These are phyloP conservation scores for Euthynnus affinis DNA, from an alignment of 2,797 vertebrate genomes.

Conservation along the genomic window DNA sequence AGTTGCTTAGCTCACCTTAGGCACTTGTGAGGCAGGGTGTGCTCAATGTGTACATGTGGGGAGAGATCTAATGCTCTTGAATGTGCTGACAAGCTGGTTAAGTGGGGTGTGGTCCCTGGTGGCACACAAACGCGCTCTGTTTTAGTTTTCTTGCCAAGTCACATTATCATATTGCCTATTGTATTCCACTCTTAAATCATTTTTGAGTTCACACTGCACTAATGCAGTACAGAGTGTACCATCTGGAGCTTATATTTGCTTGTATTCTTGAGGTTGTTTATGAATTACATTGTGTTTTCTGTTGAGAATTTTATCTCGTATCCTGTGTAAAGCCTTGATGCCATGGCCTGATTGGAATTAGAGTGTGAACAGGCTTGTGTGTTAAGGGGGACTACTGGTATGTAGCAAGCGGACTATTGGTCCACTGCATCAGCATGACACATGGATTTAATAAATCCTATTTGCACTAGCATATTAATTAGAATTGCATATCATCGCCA, in stretches of 20 bases:
- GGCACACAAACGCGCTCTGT: constrained; percentile 52
- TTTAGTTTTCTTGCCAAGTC: constrained; percentile 64
- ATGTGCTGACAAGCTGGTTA: constrained; percentile 74
- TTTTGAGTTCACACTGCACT: constrained; percentile 19
- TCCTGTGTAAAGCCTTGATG: constrained; percentile 17
- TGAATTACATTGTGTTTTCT: constrained; percentile 17
- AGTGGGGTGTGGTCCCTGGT: constrained; percentile 74
- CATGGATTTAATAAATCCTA: constrained; percentile 77
- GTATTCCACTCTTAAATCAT: constrained; percentile 46
- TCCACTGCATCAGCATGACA: constrained; percentile 56
- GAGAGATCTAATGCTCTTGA: constrained; percentile 53
- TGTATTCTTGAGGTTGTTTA: constrained; percentile 4
- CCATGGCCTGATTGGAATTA: constrained; percentile 29
- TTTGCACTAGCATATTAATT: constrained; percentile 76
- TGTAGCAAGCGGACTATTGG: constrained; percentile 31
- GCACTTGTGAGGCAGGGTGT: constrained; percentile 13
- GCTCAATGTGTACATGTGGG: constrained; percentile 11
- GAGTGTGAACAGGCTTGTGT: constrained; percentile 12
- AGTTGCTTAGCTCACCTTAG: constrained; percentile 12
- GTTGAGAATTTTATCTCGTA: constrained; percentile 21
- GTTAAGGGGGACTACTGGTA: constrained; percentile 6
- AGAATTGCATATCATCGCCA: constrained; percentile 50
- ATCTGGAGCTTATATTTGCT: neutral
- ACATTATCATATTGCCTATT: constrained; percentile 61
- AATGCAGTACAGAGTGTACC: constrained; percentile 20